Conservation (phyloP, 2,797 vertebrate genomes). For the Falco peregrinus region DNA sequence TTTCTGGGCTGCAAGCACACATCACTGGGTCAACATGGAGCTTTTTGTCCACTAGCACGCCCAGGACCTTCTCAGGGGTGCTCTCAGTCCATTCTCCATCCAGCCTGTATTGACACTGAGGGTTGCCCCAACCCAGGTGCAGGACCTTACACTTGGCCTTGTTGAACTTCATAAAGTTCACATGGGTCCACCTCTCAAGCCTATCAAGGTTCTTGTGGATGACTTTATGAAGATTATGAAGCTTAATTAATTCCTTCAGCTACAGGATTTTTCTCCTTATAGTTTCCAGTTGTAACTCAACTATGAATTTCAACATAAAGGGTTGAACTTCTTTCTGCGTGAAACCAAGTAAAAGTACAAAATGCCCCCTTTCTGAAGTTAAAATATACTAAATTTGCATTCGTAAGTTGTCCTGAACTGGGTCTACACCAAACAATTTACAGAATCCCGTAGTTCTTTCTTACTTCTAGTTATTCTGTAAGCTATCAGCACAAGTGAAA, state of each 20-base stretch:
- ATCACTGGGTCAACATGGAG: too few species aligned
- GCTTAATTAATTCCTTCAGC: not conserved
- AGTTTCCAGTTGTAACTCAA: not conserved
- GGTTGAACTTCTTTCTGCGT: not conserved
- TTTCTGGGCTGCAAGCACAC: too few species aligned
- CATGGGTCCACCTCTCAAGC: too few species aligned
- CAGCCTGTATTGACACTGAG: too few species aligned
- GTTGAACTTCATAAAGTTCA: too few species aligned
- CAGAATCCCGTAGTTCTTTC: not conserved
- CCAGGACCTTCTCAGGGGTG: too few species aligned
- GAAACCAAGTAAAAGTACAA: not conserved
- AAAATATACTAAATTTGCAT: not conserved
- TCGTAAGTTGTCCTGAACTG: not conserved
- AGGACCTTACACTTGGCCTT: too few species aligned
- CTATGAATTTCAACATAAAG: not conserved
- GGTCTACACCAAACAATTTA: rapidly evolving
- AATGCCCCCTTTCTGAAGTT: not conserved
- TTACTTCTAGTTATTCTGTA: not conserved
- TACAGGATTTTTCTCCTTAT: not conserved
- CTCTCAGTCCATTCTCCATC: too few species aligned
- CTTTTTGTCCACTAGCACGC: too few species aligned
- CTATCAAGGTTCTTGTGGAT: too few species aligned
- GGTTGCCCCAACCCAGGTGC: too few species aligned
- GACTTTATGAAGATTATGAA: not conserved
- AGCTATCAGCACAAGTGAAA: not conserved